Evolutionary conservation across 2,113 vertebrate species (phyloP), one percentile per base, ranked within the genome.

Genomic region (Hippoglossus stenolepis): DNA sequence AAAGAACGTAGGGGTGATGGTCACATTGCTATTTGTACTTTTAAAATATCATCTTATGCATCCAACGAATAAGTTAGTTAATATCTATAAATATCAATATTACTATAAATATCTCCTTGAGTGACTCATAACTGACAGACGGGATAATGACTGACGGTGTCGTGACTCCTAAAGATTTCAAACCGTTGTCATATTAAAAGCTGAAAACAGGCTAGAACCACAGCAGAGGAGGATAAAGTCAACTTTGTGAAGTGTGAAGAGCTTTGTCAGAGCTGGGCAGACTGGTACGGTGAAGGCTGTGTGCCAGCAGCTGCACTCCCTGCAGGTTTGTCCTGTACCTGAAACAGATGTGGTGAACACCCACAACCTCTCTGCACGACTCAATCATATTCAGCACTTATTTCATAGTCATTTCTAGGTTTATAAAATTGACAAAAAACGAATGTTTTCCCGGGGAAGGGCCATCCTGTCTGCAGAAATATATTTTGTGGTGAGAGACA

Each of bases 271-370:
- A 77, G 20, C 51, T 61, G 38, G 74, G 62, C 61, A 54, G 62
- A 74, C 65, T 68, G 71, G 69, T 65, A 35, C 9, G 31, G 28
- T 68, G 49, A 80, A 57, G 58, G 57, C 21, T 23, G 57, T 10
- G 28, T 68, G 58, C 64, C 73, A 72, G n/a, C 14, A 12, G 45
- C 51, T 69, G 64, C 51, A 15, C 40, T 20, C 12, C 70, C 43
- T 61, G 53, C 28, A 51, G 74, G 57, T 17, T 58, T 49, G 38
- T 13, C 24, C 51, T 65, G 43, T 21, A 20, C 54, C 35, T 62
- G 61, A 84, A 65, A 70, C 67, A 59, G 60, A 7, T 64, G 38
- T 23, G 60, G 61, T 64, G 7, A 62, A 62, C 15, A 4, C 17
- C 10, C 60, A 38, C 18, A 18, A 60, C 26, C 3, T 14, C n/a